Base-by-base conservation (phyloP, 2,888 invertebrate genomes). In the Lapara coniferarum region DNA sequence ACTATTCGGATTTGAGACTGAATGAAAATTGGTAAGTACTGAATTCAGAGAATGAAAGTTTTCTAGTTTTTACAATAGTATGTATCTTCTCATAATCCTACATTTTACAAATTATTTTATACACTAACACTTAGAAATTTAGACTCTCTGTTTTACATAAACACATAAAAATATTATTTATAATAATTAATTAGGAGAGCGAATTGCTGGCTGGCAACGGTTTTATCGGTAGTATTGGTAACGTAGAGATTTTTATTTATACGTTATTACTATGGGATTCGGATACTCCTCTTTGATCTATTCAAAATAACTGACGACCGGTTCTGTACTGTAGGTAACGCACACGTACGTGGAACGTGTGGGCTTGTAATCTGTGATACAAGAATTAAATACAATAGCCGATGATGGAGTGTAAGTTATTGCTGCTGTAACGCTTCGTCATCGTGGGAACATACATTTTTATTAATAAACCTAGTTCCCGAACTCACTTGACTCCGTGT, bases 371-470 rank as follows among this genome's bases (percentile, higher is more conserved):
- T 73, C 69, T 73, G 68, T 73, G 68, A 70, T 70, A 70, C 68
- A 67, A 71, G 70, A 69, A 71, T 71, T 68, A 71, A 71, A 72
- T 71, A 79, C 77, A 81, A 77, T 77, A 75, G 71, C 72, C 73
- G 73, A 78, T 79, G 78, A 79, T 78, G 77, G 70, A 71, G 74
- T 74, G 72, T 69, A 73, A 74, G 77, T 78, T 78, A 79, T 74
- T 71, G 74, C 71, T 71, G 74, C 72, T 71, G 70, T 72, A 73
- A 72, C 74, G 74, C 71, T 67, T 74, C 71, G 72, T 72, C 76
- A 73, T 73, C 81, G 83, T 84, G 83, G 81, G 84, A 84, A 84
- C 77, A 75, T 78, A 78, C 76, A 69, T 74, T 69, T 69, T 69
- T 66, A 69, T 69, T 69, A 67, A 66, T 69, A 69, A 69, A 69